Conservation (phyloP, 2,888 invertebrate genomes). For the Drosophila lacicola region DNA sequence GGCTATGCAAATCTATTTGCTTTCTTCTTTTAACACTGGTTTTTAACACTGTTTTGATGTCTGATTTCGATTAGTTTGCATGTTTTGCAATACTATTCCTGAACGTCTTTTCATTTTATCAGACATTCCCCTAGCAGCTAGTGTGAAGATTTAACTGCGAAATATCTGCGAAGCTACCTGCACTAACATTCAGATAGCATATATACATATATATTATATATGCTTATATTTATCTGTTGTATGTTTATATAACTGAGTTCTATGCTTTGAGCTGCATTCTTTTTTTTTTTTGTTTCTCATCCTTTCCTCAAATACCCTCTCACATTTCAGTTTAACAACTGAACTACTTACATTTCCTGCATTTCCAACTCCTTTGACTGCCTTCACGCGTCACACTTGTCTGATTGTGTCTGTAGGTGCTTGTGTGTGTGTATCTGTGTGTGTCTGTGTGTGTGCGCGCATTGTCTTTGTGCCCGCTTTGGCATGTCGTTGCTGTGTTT, state of each 20-base stretch:
- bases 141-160: no score
- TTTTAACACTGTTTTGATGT: no score
- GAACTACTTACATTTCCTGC: conserved; percentile 32
- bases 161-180: no score
- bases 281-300: background rate
- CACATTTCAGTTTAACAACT: conserved; percentile 3
- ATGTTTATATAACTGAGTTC: background rate
- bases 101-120: no score
- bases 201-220: no score
- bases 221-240: background rate
- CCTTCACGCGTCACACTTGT: background rate
- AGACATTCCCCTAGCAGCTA: no score
- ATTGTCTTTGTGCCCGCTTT: conserved; percentile 17
- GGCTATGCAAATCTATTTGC: no score
- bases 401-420: background rate
- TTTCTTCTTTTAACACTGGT: no score
- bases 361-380: conserved; percentile 1
- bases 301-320: background rate
- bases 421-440: background rate
- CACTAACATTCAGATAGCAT: no score
- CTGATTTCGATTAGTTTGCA: no score
- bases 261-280: background rate
- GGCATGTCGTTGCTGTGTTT: conserved; percentile 28
- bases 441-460: background rate
- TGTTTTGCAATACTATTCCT: no score